These are phyloP conservation scores for Mechanitis mazaeus DNA, from an alignment of 2,888 invertebrate species.

Conservation along the genomic window DNA sequence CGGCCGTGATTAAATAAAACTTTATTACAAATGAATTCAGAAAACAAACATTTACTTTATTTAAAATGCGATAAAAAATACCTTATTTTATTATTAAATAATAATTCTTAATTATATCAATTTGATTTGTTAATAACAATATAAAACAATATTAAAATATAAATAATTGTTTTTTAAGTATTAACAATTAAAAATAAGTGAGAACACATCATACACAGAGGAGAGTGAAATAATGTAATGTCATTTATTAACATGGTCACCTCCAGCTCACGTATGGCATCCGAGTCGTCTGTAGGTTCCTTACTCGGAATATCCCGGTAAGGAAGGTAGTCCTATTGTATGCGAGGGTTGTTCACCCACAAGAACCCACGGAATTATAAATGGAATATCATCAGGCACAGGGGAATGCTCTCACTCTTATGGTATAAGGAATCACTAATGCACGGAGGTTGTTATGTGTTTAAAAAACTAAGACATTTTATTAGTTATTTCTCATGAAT, in stretches of 20 bases:
- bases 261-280: conserved; percentile 28
- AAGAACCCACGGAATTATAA: conserved; percentile 52
- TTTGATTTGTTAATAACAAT: too few relatives aligned
- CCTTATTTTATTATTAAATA: too few relatives aligned
- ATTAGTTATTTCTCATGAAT: too few relatives aligned
- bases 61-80: too few relatives aligned
- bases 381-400: conserved; percentile 31
- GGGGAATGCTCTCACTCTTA: conserved; percentile 37
- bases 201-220: background rate
- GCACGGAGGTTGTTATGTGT: too few relatives aligned
- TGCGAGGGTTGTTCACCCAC: conserved; percentile 57
- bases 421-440: conserved; percentile 1
- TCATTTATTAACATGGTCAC: conserved; percentile 18
- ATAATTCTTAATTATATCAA: too few relatives aligned
- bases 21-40: conserved; percentile 1
- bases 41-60: background rate
- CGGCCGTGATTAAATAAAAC: background rate
- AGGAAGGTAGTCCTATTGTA: conserved; percentile 70
- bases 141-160: too few relatives aligned
- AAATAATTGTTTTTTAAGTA: too few relatives aligned
- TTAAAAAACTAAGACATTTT: too few relatives aligned
- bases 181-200: too few relatives aligned
- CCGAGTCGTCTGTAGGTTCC: conserved; percentile 32
- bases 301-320: conserved; percentile 50
- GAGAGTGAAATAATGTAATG: conserved; percentile 10